Evolutionary conservation across 2,888 invertebrate genomes (phyloP), one percentile per base, ranked within the genome.

Genomic region (Polyommatus icarus): DNA sequence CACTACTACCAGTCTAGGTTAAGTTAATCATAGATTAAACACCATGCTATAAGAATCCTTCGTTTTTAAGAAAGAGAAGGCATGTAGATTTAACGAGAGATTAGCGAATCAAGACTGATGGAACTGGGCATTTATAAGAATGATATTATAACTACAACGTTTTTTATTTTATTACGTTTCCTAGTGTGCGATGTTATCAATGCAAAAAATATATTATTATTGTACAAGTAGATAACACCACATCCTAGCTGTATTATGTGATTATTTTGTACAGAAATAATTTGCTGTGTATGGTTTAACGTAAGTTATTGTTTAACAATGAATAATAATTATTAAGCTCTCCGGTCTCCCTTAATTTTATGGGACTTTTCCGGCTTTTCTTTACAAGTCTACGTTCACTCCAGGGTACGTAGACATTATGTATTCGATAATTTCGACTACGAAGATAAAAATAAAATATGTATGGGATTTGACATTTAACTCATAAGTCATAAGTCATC

Each of bases 181-280:
- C 67, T 32, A 67, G 29, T 67, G 18, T 24, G 15, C 61, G 67
- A 67, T 67, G 67, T 29, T 67, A 67, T 67, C 67, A 10, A 12
- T 67, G 67, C 67, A 67, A 67, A 67, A 29, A 67, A 67, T 29
- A 29, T 18, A 67, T 67, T 29, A 67, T 32, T 29, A 29, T 67
- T 67, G 67, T 29, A 29, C 29, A 3, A 29, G 29, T 67, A 32
- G 67, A 67, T 32, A 67, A 67, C 7, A 32, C 15, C 29, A 29
- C 32, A 67, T 67, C 67, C 67, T n/a, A n/a, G n/a, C n/a, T 67
- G 15, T 67, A 67, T 24, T 32, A 18, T 29, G 29, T 67, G 67
- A 67, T 67, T 67, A 67, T 67, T 67, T 67, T 67, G 67, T 67
- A 29, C 15, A 67, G 4, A 18, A 29, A 67, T 1, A 29, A 61